These are phyloP conservation scores for Gambusia holbrooki DNA, from an alignment of 2,113 vertebrate species.

Conservation along the genomic window DNA sequence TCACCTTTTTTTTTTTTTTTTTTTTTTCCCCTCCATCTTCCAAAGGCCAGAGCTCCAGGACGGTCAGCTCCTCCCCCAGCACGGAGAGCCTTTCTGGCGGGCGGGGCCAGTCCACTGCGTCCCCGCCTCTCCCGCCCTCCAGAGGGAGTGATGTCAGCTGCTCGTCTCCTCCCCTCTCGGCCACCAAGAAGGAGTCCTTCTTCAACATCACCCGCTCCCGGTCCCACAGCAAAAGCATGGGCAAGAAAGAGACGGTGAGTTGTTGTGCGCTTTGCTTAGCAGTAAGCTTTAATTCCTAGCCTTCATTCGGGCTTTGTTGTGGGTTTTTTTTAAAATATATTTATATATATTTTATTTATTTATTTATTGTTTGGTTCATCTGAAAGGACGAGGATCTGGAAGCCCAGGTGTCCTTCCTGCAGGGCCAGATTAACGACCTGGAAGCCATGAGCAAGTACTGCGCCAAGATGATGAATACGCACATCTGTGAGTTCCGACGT, in stretches of 20 bases:
- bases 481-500: conserved; percentile 88
- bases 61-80: conserved; percentile 91
- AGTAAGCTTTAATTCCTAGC: not conserved
- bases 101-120: conserved; percentile 85
- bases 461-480: conserved; percentile 95
- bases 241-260: conserved; percentile 91
- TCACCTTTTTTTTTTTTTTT: not conserved
- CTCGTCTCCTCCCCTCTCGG: conserved; percentile 91
- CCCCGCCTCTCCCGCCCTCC: conserved; percentile 87
- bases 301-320: not conserved
- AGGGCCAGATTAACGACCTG: conserved; percentile 96
- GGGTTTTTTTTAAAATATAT: too few species aligned
- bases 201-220: conserved; percentile 97
- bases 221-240: conserved; percentile 95
- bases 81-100: conserved; percentile 89
- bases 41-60: conserved; percentile 88
- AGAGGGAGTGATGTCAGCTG: conserved; percentile 81
- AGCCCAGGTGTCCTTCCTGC: conserved; percentile 96
- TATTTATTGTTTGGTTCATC: conserved; percentile 29
- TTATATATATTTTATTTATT: too few species aligned
- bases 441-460: conserved; percentile 99
- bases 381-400: conserved; percentile 94
- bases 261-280: not conserved
- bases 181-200: conserved; percentile 94
- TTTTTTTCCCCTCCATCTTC: conserved; percentile 2